Conservation (phyloP, 1,140 invertebrate species). For the Hycleus phaleratus region DNA sequence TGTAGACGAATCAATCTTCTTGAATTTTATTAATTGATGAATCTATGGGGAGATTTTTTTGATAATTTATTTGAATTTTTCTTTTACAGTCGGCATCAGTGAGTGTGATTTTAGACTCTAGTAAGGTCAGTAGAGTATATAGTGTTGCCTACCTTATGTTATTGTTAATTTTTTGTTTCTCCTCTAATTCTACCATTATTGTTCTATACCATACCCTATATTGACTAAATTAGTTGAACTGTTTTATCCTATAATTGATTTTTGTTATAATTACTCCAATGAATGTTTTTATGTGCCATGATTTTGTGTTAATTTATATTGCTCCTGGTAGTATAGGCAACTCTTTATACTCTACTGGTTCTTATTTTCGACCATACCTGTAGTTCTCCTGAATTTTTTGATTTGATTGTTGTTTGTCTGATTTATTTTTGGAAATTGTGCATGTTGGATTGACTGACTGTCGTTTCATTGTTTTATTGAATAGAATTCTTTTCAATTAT, state of each 20-base stretch:
- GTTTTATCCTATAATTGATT: neutral
- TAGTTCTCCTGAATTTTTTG: conserved; percentile 1
- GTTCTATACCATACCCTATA: too few species aligned
- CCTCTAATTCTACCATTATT: neutral
- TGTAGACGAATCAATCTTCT: neutral
- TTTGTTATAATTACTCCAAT: neutral
- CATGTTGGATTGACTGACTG: too few species aligned
- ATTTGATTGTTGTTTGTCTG: neutral
- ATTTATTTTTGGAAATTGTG: too few species aligned
- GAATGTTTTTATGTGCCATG: neutral
- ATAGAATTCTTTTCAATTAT: too few species aligned
- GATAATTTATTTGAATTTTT: conserved; percentile 14
- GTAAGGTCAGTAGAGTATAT: conserved; percentile 35
- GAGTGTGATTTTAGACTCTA: conserved; percentile 34
- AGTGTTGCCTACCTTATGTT: conserved; percentile 28
- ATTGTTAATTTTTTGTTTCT: conserved; percentile 6
- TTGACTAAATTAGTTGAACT: neutral
- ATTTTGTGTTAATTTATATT: conserved; percentile 7
- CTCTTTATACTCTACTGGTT: conserved; percentile 20
- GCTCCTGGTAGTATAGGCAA: conserved; percentile 17
- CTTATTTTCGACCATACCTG: conserved; percentile 1
- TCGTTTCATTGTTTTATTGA: too few species aligned
- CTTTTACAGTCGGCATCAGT: conserved; percentile 34
- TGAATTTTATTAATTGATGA: neutral
- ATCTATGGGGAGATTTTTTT: neutral